Evolutionary conservation across 2,888 invertebrate genomes (phyloP), one percentile per base, ranked within the genome.

Genomic region (Xylota sylvarum): DNA sequence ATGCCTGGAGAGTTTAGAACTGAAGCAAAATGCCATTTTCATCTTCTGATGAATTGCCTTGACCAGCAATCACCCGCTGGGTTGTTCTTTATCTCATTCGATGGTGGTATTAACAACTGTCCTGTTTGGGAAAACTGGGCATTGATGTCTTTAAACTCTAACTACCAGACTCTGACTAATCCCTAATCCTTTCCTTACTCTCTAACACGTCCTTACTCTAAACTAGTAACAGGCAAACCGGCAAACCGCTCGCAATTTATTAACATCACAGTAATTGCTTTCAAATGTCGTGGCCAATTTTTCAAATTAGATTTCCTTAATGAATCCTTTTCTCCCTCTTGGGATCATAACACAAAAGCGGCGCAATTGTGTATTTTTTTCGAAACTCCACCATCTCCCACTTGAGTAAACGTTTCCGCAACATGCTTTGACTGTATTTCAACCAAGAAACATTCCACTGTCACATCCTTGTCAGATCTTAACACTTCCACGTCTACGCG

Each of bases 391-490:
- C 30, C 2, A 32, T 32, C 10, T 46, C 58, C 23, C 27, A 35
- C 23, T 17, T 40, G 35, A 14, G 55, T 9, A 55, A 40, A 40
- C 30, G 19, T 17, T 40, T 69, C 32, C 30, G 10, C 17, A 67
- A 46, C 35, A 48, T 58, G 46, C 46, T 58, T 58, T 73, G 27
- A 37, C 9, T 40, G 17, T 10, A 19, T 14, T 48, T 10, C 40
- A 48, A 62, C 17, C 17, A 43, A 40, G 5, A 43, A 32, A 37
- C 56, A 58, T 52, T 27, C 62, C 56, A 37, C 82, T 78, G 82
- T 82, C 82, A 78, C 76, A 69, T 62, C 9, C 9, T 62, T 82
- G 82, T 78, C 82, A 86, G 72, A 43, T 72, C 35, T 67, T 64
- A 62, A 78, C 86, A 82, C 82, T 82, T 78, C n/a, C 19, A 67